phyloP scores from a whole-genome alignment of 1,140 invertebrate species.

The Sycobia sp. region DNA sequence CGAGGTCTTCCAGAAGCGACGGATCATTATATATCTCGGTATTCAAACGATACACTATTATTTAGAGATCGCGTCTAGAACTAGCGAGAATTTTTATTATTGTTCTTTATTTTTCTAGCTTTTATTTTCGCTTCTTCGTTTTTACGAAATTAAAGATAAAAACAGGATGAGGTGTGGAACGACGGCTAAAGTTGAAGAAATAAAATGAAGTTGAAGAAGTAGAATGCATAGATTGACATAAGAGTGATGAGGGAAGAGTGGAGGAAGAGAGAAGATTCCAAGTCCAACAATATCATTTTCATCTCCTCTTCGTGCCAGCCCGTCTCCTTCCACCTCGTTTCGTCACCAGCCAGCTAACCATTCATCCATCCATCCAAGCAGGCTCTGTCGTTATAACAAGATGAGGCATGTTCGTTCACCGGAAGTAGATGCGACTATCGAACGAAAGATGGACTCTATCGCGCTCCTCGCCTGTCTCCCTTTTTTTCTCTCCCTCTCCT shows the following conservation, averaged over 20 bases:
- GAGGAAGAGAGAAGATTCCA: constrained; percentile 23
- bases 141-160: too few relatives aligned
- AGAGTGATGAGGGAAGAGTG: too few relatives aligned
- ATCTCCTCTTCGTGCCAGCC: constrained; percentile 12
- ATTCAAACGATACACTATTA: constrained; percentile 21
- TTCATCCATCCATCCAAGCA: constrained; percentile 12
- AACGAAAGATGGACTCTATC: constrained; percentile 26
- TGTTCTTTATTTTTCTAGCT: not conserved
- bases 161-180: too few relatives aligned
- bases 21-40: constrained; percentile 4
- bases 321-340: constrained; percentile 33
- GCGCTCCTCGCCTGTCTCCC: not conserved
- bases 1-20: not conserved
- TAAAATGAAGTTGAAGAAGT: too few relatives aligned
- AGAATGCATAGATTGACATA: too few relatives aligned
- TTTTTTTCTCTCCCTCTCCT: not conserved
- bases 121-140: not conserved
- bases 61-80: constrained; percentile 4
- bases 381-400: constrained; percentile 25
- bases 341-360: constrained; percentile 23
- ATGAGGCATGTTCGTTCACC: constrained; percentile 34
- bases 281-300: constrained; percentile 24
- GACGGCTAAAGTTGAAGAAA: too few relatives aligned
- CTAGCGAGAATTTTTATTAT: constrained; percentile 22
- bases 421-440: constrained; percentile 40